Base-by-base conservation (phyloP, 64 coral and sea anemone species). In the Orbicella faveolata region DNA sequence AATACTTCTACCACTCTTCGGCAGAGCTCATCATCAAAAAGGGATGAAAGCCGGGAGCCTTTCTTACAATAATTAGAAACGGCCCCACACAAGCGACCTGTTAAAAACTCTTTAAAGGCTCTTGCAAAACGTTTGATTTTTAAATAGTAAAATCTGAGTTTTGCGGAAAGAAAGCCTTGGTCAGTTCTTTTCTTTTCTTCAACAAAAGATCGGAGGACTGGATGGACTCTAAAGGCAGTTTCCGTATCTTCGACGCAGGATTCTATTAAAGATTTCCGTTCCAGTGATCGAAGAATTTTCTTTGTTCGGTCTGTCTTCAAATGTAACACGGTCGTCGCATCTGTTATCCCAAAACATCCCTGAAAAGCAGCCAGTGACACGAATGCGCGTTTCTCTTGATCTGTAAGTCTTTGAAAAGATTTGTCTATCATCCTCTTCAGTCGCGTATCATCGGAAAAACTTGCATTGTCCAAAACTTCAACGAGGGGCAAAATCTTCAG, bases 181-280 rank as follows among this genome's bases (percentile, higher is more conserved):
- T 79, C 48, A 79, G 48, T 79, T 10, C 9, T n/a, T 25, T 8
- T 55, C n/a, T 79, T 23, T 54, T 54, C 77, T 2, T 79, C 48
- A 79, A 79, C 55, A 18, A 79, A 79, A 9, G 77, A 79, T 37
- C 52, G 44, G 6, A 79, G 55, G n/a, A 79, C 51, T 5, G 77
- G n/a, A 79, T 79, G 77, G 25, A 79, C 25, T 79, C 21, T 79
- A 20, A 23, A 79, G 39, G 39, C 4, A 18, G 10, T 21, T 19
- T 21, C 17, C 20, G 55, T 57, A 79, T 41, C 39, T 41, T 55
- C 51, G 20, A 57, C 77, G 18, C 23, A 9, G 55, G 23, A 41
- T 41, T 41, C 55, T 21, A 79, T 55, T 13, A 79, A 7, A 1
- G 77, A 79, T 51, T 79, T 79, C 55, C 77, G 44, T 21, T 79